Conservation (phyloP, 1,140 invertebrate species). For the Mycetomoellerius zeteki region DNA sequence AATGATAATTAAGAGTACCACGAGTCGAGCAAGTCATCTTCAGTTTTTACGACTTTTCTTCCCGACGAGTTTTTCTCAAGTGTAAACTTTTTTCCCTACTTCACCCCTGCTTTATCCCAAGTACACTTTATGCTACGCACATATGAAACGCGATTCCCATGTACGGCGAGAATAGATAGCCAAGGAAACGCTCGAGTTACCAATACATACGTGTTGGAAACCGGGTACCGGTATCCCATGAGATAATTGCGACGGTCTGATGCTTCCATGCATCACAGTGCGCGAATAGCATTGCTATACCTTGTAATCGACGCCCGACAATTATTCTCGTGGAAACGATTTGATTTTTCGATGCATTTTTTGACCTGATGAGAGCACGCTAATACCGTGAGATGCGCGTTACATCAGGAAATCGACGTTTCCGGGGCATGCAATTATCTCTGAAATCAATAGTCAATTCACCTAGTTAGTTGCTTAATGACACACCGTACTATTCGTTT, state of each 20-base stretch:
- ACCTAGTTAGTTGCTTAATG: not conserved
- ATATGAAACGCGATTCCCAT: slow-evolving; percentile 23
- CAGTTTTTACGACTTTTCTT: slow-evolving; percentile 23
- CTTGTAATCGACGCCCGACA: slow-evolving; percentile 25
- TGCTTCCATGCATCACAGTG: slow-evolving; percentile 23
- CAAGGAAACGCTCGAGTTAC: slow-evolving; percentile 39
- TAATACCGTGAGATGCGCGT: slow-evolving; percentile 9
- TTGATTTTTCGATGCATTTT: slow-evolving; percentile 11
- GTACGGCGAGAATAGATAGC: slow-evolving; percentile 22
- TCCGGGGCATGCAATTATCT: slow-evolving; percentile 4
- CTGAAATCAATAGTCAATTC: slow-evolving; percentile 36
- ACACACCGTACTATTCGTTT: not conserved
- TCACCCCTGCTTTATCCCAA: not conserved
- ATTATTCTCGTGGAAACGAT: slow-evolving; percentile 45
- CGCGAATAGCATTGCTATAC: slow-evolving; percentile 38
- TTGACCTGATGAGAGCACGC: not conserved
- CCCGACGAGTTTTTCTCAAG: slow-evolving; percentile 18
- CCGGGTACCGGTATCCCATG: slow-evolving; percentile 18
- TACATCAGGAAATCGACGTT: slow-evolving; percentile 6
- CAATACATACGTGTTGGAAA: slow-evolving; percentile 5
- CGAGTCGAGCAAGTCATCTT: not conserved
- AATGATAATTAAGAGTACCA: slow-evolving; percentile 33
- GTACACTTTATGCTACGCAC: not conserved
- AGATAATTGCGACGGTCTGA: slow-evolving; percentile 48
- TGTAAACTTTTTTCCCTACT: not conserved